Evolutionary conservation across 2,797 vertebrate species (phyloP).

Genomic region (Chaunax sp.): DNA sequence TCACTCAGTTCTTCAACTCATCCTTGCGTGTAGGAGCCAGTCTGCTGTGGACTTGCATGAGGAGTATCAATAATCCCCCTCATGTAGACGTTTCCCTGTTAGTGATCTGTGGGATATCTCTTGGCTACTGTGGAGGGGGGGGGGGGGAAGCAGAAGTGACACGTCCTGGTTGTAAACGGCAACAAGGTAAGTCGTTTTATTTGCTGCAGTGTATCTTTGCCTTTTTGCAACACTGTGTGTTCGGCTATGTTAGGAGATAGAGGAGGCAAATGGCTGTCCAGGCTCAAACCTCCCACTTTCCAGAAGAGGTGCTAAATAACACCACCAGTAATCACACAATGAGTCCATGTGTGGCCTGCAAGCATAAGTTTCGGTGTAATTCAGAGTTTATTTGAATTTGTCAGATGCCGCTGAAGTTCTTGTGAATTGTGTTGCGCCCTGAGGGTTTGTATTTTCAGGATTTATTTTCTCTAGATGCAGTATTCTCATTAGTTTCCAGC

Average conservation of each 20-base stretch:
- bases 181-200: slow-evolving; percentile 59
- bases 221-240: slow-evolving; percentile 18
- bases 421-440: slow-evolving; percentile 20
- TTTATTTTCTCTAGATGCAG: slow-evolving; percentile 8
- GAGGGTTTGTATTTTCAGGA: slow-evolving; percentile 8
- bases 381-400: slow-evolving; percentile 15
- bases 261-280: slow-evolving; percentile 50
- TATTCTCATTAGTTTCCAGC: slow-evolving; percentile 9
- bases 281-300: slow-evolving; percentile 35
- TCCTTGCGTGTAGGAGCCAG: slow-evolving; percentile 68
- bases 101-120: slow-evolving; percentile 41
- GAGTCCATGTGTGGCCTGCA: slow-evolving; percentile 28
- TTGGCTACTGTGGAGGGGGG: not conserved
- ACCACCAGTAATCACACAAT: slow-evolving; percentile 12
- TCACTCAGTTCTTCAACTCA: slow-evolving; percentile 70
- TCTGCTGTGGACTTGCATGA: slow-evolving; percentile 67
- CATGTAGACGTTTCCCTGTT: slow-evolving; percentile 34
- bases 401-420: slow-evolving; percentile 10
- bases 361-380: slow-evolving; percentile 25
- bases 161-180: slow-evolving; percentile 16
- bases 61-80: slow-evolving; percentile 48
- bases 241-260: slow-evolving; percentile 27
- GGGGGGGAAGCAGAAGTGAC: slow-evolving; percentile 21
- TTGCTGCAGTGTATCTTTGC: slow-evolving; percentile 21
- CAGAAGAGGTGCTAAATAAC: slow-evolving; percentile 59